Base-by-base conservation (phyloP, 2,113 vertebrate species). In the Perognathus longimembris region DNA sequence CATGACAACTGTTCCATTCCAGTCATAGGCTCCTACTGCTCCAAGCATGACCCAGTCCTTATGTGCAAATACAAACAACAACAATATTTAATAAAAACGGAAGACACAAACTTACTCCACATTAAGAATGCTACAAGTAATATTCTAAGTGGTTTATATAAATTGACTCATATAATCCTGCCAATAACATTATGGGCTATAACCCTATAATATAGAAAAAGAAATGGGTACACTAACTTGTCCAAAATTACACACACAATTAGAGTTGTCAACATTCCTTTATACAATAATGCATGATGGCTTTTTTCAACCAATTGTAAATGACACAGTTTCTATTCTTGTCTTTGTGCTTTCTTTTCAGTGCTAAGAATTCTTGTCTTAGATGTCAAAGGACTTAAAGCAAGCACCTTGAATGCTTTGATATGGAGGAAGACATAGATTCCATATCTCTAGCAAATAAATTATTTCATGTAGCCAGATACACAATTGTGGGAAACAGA, bases 1-100 rank as follows among this genome's bases (percentile, higher is more conserved):
- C 99, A 99, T 99, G 26, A 99, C 95, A 24, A 99, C 99, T 0
- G 99, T 99, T 84, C 99, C 99, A 10, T 99, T 99, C 99, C 99
- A 99, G 85, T 99, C 99, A 90, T 99, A 99, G 0, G 99, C 99
- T 85, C 99, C 99, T 75, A 99, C 99, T 15, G 99, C 99, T 94
- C 99, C 99, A 59, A 99, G 98, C 98, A 99, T 98, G 93, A 99
- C 71, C 92, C 98, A 99, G 0, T 99, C 98, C 99, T 99, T 59
- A 17, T 0, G 59, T 0, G 75, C 36, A 88, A 57, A 64, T 3
- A 96, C 85, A 74, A 21, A 90, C 90, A 85, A 78, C 69, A 73
- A 7, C 1, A 45, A 28, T 7, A 30, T 12, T 89, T 70, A 71
- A 57, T 30, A 50, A 74, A 91, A 34, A 57, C 11, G 17, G 17